Conservation (phyloP, 2,113 vertebrate genomes). For the Macheiramphus alcinus region DNA sequence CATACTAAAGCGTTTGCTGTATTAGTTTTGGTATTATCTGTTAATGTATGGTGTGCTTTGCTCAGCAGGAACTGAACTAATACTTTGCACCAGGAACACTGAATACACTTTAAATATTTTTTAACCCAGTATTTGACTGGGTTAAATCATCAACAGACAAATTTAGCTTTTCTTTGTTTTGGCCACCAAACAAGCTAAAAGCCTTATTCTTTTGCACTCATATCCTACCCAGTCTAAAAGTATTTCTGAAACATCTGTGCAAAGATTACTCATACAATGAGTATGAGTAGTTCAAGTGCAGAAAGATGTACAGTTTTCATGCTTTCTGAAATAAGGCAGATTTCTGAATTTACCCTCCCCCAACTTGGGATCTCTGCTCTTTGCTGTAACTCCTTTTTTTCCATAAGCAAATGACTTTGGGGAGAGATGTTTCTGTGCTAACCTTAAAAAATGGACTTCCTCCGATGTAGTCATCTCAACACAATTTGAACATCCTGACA, state of each 20-base stretch:
- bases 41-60: background rate
- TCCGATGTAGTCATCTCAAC: background rate
- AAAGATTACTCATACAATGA: constrained; percentile 44
- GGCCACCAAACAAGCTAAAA: constrained; percentile 7
- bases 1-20: background rate
- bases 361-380: background rate
- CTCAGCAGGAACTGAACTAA: background rate
- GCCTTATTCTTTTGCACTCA: background rate
- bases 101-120: background rate
- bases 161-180: background rate
- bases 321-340: constrained; percentile 17
- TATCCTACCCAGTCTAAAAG: constrained; percentile 21
- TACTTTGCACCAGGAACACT: background rate
- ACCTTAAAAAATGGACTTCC: background rate
- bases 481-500: background rate
- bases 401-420: background rate
- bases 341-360: background rate
- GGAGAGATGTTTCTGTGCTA: background rate
- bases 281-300: constrained; percentile 23
- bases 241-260: constrained; percentile 53
- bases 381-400: background rate
- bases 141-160: background rate
- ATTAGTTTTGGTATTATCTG: background rate
- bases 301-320: constrained; percentile 25
- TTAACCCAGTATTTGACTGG: background rate